Conservation (phyloP, 2,797 vertebrate species). For the Buceros bicornis region DNA sequence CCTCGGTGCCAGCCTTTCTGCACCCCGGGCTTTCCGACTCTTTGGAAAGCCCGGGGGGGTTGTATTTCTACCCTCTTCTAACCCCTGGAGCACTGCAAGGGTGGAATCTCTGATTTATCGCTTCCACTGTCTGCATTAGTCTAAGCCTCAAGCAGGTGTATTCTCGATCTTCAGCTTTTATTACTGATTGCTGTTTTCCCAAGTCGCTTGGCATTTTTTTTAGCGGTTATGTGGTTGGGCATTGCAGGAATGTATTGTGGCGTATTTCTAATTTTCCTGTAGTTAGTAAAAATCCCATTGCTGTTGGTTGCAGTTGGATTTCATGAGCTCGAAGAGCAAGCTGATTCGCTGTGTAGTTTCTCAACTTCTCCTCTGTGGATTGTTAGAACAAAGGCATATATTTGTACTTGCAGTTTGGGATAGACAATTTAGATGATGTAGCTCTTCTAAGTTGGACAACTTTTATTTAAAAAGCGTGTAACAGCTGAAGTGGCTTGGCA, state of each 20-base stretch:
- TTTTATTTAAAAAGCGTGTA: constrained; percentile 29
- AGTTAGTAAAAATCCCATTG: neutral
- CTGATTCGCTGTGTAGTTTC: neutral
- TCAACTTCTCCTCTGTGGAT: neutral
- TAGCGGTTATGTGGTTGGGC: neutral
- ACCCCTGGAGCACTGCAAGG: neutral
- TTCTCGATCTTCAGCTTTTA: neutral
- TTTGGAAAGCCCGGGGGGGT: neutral
- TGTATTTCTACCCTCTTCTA: neutral
- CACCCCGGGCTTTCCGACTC: neutral
- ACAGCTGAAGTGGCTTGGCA: constrained; percentile 62
- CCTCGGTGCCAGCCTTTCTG: neutral
- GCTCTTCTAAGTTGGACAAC: neutral
- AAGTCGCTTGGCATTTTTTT: neutral
- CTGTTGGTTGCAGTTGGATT: neutral
- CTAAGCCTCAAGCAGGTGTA: neutral
- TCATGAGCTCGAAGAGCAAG: neutral
- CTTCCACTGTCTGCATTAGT: neutral
- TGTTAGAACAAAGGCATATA: neutral
- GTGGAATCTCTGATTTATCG: constrained; percentile 16
- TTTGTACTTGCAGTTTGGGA: neutral
- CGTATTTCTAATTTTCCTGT: neutral
- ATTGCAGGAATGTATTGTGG: neutral
- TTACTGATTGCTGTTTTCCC: neutral
- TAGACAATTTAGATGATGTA: neutral